Evolutionary conservation across 2,113 vertebrate genomes (phyloP).

Genomic region (Neolamprologus caudopunctatus): DNA sequence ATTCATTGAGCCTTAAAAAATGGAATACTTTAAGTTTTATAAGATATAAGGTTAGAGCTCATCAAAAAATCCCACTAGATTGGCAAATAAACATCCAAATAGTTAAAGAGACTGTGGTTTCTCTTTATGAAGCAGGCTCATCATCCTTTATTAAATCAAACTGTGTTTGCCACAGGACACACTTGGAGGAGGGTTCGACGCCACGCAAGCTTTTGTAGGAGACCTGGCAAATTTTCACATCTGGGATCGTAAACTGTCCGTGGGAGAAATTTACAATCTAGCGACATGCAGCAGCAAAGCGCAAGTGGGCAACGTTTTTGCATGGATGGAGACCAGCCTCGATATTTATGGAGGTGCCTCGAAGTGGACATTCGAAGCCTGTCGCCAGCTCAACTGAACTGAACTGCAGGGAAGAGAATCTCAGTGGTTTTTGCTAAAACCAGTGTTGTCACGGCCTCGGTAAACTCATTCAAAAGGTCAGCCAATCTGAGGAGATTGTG

Average conservation of each 20-base stretch:
- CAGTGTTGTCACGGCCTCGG: conserved; percentile 33
- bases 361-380: conserved; percentile 97
- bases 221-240: conserved; percentile 96
- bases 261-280: conserved; percentile 88
- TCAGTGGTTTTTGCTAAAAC: conserved; percentile 14
- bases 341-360: conserved; percentile 94
- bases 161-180: conserved; percentile 77
- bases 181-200: conserved; percentile 91
- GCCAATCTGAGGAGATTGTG: neutral
- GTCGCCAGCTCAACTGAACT: conserved; percentile 91
- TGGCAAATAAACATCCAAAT: neutral
- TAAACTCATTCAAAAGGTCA: conserved; percentile 18
- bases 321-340: conserved; percentile 89
- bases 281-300: conserved; percentile 95
- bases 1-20: neutral
- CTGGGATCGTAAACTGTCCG: conserved; percentile 92
- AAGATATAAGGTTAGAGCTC: neutral
- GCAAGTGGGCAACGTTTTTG: conserved; percentile 87
- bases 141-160: conserved; percentile 6
- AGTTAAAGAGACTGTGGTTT: neutral
- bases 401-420: neutral
- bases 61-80: neutral
- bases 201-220: conserved; percentile 95
- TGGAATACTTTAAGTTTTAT: neutral
- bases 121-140: neutral